Percentiles rank a stretch among this genome's conserved stretches.
phyloP scores from a whole-genome alignment of 2,797 vertebrate genomes.

The Novumbra hubbsi region DNA sequence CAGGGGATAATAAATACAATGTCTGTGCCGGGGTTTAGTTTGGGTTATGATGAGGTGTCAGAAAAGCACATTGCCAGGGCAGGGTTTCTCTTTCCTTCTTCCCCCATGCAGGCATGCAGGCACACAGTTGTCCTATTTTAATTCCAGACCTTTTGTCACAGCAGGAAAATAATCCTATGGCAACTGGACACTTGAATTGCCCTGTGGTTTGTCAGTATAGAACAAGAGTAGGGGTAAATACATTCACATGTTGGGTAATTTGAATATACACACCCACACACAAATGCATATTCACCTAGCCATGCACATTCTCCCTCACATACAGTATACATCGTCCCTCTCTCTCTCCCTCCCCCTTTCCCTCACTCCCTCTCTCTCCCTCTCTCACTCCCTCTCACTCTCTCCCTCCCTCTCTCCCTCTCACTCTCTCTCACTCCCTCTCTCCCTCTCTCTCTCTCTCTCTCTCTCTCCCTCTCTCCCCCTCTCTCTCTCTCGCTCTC shows the following conservation, averaged over 20 bases:
- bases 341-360: too few species aligned
- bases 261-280: background rate
- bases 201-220: too few species aligned
- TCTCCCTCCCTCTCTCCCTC: too few species aligned
- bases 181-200: too few species aligned
- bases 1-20: slow-evolving; percentile 47
- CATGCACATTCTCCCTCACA: background rate
- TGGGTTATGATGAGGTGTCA: slow-evolving; percentile 57
- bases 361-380: background rate
- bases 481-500: slow-evolving; percentile 8
- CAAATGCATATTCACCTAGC: slow-evolving; percentile 5
- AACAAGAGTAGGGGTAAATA: too few species aligned
- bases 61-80: slow-evolving; percentile 48
- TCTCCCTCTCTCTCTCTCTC: background rate
- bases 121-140: too few species aligned
- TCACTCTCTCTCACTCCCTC: slow-evolving; percentile 5
- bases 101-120: slow-evolving; percentile 5
- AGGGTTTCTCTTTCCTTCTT: slow-evolving; percentile 40
- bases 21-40: slow-evolving; percentile 50
- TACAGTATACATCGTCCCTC: background rate
- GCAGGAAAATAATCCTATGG: too few species aligned
- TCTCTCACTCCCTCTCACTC: slow-evolving; percentile 3
- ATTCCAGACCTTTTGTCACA: too few species aligned
- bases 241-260: background rate
- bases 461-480: too few species aligned